Evolutionary conservation across 2,113 vertebrate species (phyloP), one percentile per base, ranked within the genome.

Genomic region (Danionella cerebrum): DNA sequence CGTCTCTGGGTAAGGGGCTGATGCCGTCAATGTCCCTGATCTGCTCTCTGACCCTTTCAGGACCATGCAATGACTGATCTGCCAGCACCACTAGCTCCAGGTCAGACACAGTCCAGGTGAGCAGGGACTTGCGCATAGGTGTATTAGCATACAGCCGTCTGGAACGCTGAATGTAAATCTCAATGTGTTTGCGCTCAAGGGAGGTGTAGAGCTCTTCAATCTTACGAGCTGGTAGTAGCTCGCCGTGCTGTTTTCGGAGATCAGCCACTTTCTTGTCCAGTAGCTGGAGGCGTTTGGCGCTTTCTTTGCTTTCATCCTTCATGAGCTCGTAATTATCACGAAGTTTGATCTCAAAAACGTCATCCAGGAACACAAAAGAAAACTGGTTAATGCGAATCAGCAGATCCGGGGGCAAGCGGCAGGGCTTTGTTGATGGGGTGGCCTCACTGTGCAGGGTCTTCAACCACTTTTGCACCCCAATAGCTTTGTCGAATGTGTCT

Each of bases 81-180:
- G 95, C 93, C 83, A 98, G 80, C 13, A 79, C 89, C 4, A 90
- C 90, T 3, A 97, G 74, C 73, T 98, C 94, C 41, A 98, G 74
- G 21, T 92, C 89, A 0, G 90, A 77, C 76, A 96, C 65, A 0
- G 89, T 94, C 96, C 96, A 98, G 33, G 94, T 97, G 66, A 99
- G 87, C 63, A 99, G 84, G 1, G 96, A 94, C 65, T 93, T 91
- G 68, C 96, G 85, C 95, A 97, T 98, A 55, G 96, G 96, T 0
- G 95, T 98, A 86, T 94, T 98, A 81, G 90, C 82, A 1, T 99
- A 98, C 72, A 98, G 93, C 33, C 94, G 93, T 6, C 89, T 88
- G 0, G 96, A 98, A 18, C 96, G 94, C 83, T 99, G 96, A 82
- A 99, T 96, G 84, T 98, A 98, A 80, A 98, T 98, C 87, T 98